A percentile compares a stretch with the other conserved stretches of the same genome.
Evolutionary conservation across 2,888 invertebrate genomes (phyloP).

Genomic region (Oscheius sp.): DNA sequence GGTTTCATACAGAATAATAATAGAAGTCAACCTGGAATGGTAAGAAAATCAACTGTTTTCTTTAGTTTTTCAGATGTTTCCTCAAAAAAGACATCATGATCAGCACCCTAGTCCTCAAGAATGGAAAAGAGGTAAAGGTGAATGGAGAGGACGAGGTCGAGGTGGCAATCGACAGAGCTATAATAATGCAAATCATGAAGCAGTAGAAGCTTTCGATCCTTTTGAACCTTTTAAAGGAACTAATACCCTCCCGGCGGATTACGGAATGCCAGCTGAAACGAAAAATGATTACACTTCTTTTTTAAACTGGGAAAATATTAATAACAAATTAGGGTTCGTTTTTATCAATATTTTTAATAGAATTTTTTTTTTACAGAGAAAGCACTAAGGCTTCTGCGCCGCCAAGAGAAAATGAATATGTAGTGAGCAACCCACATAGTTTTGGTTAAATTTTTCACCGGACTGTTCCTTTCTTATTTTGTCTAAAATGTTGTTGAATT

Average conservation of each 20-base stretch:
- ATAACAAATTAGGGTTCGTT: background rate
- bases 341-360: background rate
- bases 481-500: too few relatives aligned
- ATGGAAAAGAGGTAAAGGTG: constrained; percentile 1
- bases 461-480: too few relatives aligned
- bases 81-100: background rate
- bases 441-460: background rate
- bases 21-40: background rate
- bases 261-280: constrained; percentile 14
- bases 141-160: background rate
- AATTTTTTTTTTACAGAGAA: background rate
- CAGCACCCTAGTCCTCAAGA: too few relatives aligned
- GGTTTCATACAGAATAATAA: background rate
- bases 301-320: background rate
- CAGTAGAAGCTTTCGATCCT: constrained; percentile 47
- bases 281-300: too few relatives aligned
- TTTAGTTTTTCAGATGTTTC: background rate
- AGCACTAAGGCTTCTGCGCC: background rate
- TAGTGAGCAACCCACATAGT: too few relatives aligned
- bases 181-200: too few relatives aligned
- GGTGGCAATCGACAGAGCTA: background rate
- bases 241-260: constrained; percentile 42
- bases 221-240: constrained; percentile 56
- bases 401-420: too few relatives aligned
- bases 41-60: background rate